phyloP scores from a whole-genome alignment of 1,140 invertebrate genomes.

The Penaeus indicus region DNA sequence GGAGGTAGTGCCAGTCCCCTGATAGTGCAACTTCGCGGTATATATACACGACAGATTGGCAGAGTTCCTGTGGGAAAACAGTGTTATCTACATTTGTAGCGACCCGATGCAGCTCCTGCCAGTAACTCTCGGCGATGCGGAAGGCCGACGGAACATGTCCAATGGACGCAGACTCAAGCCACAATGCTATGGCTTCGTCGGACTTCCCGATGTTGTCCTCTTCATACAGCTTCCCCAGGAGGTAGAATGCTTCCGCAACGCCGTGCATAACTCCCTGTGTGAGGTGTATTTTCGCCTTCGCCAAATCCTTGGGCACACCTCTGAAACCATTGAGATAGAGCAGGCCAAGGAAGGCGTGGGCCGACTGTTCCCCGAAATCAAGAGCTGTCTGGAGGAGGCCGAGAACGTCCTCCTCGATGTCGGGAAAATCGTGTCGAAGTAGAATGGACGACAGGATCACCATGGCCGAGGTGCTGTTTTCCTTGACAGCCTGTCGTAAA shows the following conservation, averaged over 20 bases:
- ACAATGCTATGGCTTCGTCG: constrained; percentile 22
- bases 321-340: constrained; percentile 18
- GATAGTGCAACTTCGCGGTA: constrained; percentile 21
- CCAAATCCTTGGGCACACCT: constrained; percentile 23
- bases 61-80: neutral
- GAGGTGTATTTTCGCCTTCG: constrained; percentile 19
- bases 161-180: constrained; percentile 23
- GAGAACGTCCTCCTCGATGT: neutral
- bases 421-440: neutral
- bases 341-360: constrained; percentile 27
- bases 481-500: constrained; percentile 22
- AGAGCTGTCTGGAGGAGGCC: constrained; percentile 26
- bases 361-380: constrained; percentile 10
- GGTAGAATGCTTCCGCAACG: constrained; percentile 18
- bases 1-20: constrained; percentile 32
- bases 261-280: constrained; percentile 8
- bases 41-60: neutral
- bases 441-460: constrained; percentile 26
- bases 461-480: constrained; percentile 37
- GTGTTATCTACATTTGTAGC: neutral
- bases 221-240: constrained; percentile 18
- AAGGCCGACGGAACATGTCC: constrained; percentile 39
- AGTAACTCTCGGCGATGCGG: constrained; percentile 31
- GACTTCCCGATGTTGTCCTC: neutral
- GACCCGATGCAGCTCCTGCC: neutral